Evolutionary conservation across 1,140 invertebrate genomes (phyloP), one percentile per base, ranked within the genome.

Genomic region (Drosophila serrata): DNA sequence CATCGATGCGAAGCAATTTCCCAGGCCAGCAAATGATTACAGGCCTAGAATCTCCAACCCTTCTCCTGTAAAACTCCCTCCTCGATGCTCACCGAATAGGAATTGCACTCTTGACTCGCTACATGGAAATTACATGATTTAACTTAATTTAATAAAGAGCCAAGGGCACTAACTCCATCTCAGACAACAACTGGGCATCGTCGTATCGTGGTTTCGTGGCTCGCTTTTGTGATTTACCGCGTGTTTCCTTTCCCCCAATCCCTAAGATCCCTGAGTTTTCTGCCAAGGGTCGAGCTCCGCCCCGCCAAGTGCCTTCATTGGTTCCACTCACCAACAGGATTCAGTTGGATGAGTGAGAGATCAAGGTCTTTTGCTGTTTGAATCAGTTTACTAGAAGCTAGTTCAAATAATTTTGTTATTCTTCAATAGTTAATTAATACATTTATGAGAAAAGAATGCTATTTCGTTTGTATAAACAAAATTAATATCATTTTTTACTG

Each of bases 131-230:
- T 90, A 90, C 85, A 90, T 85, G 85, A 90, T 90, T 90, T 90
- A 90, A 90, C 85, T 90, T 90, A 90, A 90, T 90, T 90, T 90
- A 90, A 90, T 90, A 90, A 90, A 90, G 78, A 90, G 86, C 85
- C 85, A 88, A 85, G 85, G 85, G 85, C 77, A 62, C 70, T 53
- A 70, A 46, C 58, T 75, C 55, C 61, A 31, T 24, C 51, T 58
- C 46, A 48, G 6, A 33, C 24, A 8, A 40, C 43, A 37, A 37
- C 62, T 67, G 33, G 42, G n/a, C n/a, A n/a, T n/a, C 65, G 58
- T 60, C 49, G 67, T 33, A 27, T 64, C 68, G 62, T 55, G 59
- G 63, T 69, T 84, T 88, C 80, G 85, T 88, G 80, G 58, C 73
- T 77, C 67, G 77, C 76, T 88, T 74, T 88, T 88, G 84, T 88